Evolutionary conservation across 1,140 invertebrate species (phyloP), one percentile per base, ranked within the genome.

Genomic region (Anastatus disparis): DNA sequence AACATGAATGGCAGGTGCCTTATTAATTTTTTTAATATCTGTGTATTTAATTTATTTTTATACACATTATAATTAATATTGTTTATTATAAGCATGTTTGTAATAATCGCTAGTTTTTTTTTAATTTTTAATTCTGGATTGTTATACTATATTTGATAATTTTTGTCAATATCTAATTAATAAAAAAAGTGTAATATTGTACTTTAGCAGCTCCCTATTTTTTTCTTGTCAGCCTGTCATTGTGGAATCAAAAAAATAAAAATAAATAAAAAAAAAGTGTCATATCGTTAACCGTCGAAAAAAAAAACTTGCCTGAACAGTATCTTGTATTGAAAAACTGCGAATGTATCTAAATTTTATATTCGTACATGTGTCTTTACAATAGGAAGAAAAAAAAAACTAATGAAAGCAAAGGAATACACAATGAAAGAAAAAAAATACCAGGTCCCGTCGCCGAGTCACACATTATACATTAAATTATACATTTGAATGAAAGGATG

Each of bases 341-440:
- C n/a, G 24, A 65, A 27, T 24, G 20, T 40, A 20, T n/a, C 31
- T 53, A 53, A 53, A 65, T 65, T 50, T 65, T n/a, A 40, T 65
- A 65, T 53, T 53, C 26, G n/a, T n/a, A n/a, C 50, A 12, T 27
- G 22, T 42, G 10, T 65, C 8, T 55, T 27, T 7, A 17, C 42
- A 17, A 13, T 20, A 56, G 10, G 3, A 55, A 44, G 27, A 52
- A 52, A 52, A 20, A 3, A 15, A 20, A 61, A 24, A 52, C 10
- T 4, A 61, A 2, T 12, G 20, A 31, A 62, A 20, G 24, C 12
- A 42, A 62, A 48, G 1, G 26, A 61, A 62, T 17, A 26, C 15
- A n/a, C n/a, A n/a, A n/a, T n/a, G n/a, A n/a, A n/a, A n/a, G n/a
- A n/a, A n/a, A n/a, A n/a, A n/a, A n/a, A n/a, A n/a, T n/a, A n/a